These are phyloP conservation scores for Irena cyanogastra DNA, from an alignment of 2,113 vertebrate species.

Conservation along the genomic window DNA sequence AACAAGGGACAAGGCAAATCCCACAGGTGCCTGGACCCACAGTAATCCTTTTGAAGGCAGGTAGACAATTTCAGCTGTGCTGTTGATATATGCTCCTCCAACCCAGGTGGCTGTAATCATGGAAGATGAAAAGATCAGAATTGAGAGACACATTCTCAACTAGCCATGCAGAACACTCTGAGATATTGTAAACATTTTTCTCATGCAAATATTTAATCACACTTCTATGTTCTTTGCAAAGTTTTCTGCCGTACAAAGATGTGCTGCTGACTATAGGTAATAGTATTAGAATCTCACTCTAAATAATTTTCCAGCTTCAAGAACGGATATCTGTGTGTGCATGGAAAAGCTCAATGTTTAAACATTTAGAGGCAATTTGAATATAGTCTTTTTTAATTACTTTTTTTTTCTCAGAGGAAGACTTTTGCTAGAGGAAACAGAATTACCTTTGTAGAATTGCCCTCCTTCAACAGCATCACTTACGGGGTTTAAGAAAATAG, in stretches of 20 bases:
- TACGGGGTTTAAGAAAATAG: background rate
- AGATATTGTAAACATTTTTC: background rate
- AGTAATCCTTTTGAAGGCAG: conserved; percentile 77
- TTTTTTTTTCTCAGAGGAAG: background rate
- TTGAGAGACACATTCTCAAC: background rate
- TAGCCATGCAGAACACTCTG: background rate
- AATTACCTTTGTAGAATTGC: background rate
- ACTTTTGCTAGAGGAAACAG: background rate
- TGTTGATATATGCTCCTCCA: conserved; percentile 82
- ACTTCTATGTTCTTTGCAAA: background rate
- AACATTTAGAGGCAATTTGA: background rate
- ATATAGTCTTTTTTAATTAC: background rate
- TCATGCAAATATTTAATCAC: background rate
- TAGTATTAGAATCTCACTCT: background rate
- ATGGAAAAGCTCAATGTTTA: background rate
- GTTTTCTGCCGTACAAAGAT: background rate
- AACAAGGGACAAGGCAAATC: conserved; percentile 79
- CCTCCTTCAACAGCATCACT: background rate
- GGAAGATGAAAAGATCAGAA: background rate
- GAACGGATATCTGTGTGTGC: background rate
- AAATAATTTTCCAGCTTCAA: background rate
- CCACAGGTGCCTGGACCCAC: conserved; percentile 81
- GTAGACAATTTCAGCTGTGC: conserved; percentile 81
- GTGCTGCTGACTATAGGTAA: background rate
- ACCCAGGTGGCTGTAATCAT: conserved; percentile 79